These are phyloP conservation scores for Protonemura montana DNA, from an alignment of 2,888 invertebrate genomes.

Conservation along the genomic window DNA sequence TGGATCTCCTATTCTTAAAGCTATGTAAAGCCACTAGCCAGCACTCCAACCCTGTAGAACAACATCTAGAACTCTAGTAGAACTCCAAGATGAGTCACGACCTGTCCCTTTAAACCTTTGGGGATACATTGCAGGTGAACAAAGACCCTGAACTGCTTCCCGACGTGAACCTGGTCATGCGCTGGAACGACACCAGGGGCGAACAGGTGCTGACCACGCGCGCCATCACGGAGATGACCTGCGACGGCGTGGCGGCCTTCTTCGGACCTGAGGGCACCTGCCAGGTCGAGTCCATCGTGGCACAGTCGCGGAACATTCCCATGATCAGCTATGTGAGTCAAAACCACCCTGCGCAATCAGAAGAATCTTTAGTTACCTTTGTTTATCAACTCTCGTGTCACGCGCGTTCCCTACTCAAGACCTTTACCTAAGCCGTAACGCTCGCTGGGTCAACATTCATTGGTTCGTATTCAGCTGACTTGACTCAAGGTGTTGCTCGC, in stretches of 20 bases:
- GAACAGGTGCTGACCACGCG: conserved; percentile 84
- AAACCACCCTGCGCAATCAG: neutral
- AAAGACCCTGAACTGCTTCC: conserved; percentile 73
- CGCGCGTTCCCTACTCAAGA: no score
- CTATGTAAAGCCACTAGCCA: no score
- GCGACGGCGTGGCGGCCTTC: conserved; percentile 87
- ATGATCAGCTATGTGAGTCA: conserved; percentile 96
- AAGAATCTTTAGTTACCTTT: no score
- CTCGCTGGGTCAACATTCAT: neutral
- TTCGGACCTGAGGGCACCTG: conserved; percentile 96
- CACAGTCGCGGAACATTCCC: conserved; percentile 92
- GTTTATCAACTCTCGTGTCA: neutral
- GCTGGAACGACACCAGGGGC: conserved; percentile 86
- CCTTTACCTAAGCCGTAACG: neutral
- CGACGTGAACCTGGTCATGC: conserved; percentile 73
- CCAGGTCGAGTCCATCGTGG: conserved; percentile 92
- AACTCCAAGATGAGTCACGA: no score
- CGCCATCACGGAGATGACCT: conserved; percentile 89
- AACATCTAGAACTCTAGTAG: no score
- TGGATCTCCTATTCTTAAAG: no score
- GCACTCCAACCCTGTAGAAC: no score
- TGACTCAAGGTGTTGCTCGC: neutral
- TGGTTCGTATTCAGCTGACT: neutral
- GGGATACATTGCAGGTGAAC: conserved; percentile 76
- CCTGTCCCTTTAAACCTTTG: neutral